Base-by-base conservation (phyloP, 2,888 invertebrate genomes). In the Xanthorhoe designata region DNA sequence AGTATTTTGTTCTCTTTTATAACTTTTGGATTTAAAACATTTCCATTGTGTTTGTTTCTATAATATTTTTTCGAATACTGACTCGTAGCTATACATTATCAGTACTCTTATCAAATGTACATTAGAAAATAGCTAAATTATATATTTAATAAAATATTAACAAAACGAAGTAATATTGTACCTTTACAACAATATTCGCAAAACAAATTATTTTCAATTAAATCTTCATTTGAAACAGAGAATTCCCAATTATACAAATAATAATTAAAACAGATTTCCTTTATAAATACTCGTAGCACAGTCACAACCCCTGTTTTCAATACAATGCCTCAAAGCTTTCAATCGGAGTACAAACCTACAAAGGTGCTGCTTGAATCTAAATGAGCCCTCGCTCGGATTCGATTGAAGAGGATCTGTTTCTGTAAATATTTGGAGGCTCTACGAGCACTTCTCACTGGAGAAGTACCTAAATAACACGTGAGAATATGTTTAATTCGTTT, bases 351-450 rank as follows among this genome's bases (percentile, higher is more conserved):
- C 38, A 42, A 42, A 42, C 38, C 35, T 13, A 13, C 38, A 42
- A 42, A 42, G 38, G 38, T 42, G 38, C 38, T 42, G 38, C 38
- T 42, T 42, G 38, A 42, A 42, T 42, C 13, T 42, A 42, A 42
- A 42, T 42, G 38, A 42, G 38, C 13, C 13, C 38, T 35, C 13
- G 13, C 32, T 32, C 32, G 38, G 13, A 42, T 2, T 13, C 13
- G 38, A 42, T 42, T 42, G 4, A 13, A 42, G 38, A 42, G 38
- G 13, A 13, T 42, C 38, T 42, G 13, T 42, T 42, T 42, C 38
- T 42, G 38, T 42, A 42, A 42, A 42, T 42, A 42, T 42, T 42
- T 13, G 38, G 13, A 42, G 13, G 10, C 38, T 42, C 38, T 42
- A 13, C 38, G 10, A 10, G 10, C 32, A 24, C 24, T 24, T 24